Percentiles rank a stretch among this genome's conserved stretches.
These are phyloP conservation scores for Nasonia oneida DNA, from an alignment of 2,888 invertebrate species.

Conservation along the genomic window DNA sequence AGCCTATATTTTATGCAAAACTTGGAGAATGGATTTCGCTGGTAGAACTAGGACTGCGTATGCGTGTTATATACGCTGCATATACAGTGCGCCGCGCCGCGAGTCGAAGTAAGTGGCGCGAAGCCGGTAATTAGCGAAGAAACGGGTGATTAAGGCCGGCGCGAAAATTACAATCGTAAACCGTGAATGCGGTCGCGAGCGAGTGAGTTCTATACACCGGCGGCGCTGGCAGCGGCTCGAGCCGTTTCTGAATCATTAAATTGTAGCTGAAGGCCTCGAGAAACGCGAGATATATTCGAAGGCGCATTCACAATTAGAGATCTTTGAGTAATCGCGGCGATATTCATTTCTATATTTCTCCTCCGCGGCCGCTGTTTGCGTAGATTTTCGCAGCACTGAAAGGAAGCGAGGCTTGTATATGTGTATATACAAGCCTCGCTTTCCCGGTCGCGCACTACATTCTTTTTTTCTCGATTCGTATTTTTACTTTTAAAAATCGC, in stretches of 20 bases:
- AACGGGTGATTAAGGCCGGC: conserved; percentile 43
- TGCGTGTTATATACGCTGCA: background rate
- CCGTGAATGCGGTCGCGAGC: conserved; percentile 48
- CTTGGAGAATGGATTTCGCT: conserved; percentile 12
- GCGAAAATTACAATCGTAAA: conserved; percentile 59
- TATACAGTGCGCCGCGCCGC: background rate
- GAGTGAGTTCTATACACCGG: background rate
- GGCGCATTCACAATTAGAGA: conserved; percentile 41
- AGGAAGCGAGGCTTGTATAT: background rate
- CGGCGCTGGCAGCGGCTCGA: background rate
- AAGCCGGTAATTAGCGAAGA: conserved; percentile 53
- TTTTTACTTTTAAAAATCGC: too few species aligned
- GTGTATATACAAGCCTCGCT: too few species aligned
- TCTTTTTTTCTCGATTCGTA: too few species aligned
- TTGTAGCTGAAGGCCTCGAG: conserved; percentile 43
- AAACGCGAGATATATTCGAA: conserved; percentile 27
- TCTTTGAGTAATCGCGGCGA: background rate
- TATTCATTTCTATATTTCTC: conserved; percentile 23
- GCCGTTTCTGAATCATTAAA: conserved; percentile 57
- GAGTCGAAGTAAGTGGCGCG: conserved; percentile 22
- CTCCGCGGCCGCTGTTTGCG: background rate
- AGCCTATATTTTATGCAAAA: conserved; percentile 30
- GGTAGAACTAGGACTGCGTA: background rate
- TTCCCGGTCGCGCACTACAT: too few species aligned
- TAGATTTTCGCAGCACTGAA: background rate